Percentiles rank a stretch among this genome's conserved stretches.
phyloP scores from a whole-genome alignment of 2,888 invertebrate species.

The Lasioglossum oenotherae region DNA sequence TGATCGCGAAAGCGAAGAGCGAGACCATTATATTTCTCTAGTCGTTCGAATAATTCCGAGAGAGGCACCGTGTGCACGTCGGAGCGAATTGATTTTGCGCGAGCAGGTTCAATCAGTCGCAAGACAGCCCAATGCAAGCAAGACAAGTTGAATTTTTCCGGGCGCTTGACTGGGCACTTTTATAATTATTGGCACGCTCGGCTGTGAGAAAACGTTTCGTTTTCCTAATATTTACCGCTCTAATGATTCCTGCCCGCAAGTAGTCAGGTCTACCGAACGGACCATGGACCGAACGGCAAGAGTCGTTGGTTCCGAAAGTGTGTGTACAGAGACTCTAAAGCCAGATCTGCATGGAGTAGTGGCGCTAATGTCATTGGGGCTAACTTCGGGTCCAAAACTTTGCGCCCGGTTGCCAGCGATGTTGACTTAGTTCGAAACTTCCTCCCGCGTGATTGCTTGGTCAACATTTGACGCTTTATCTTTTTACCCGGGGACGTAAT shows the following conservation, averaged over 20 bases:
- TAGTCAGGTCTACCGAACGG: background rate
- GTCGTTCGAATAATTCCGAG: background rate
- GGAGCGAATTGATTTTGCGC: background rate
- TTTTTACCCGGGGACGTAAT: background rate
- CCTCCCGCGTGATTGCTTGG: constrained; percentile 7
- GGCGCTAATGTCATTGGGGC: constrained; percentile 12
- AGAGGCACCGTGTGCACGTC: background rate
- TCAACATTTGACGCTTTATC: constrained; percentile 11
- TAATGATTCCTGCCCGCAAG: background rate
- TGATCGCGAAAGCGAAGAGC: background rate
- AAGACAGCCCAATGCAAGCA: background rate
- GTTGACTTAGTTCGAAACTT: constrained; percentile 11
- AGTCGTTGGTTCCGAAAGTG: background rate
- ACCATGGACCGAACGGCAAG: background rate
- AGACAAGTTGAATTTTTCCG: background rate
- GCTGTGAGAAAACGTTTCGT: background rate
- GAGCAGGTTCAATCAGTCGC: constrained; percentile 1
- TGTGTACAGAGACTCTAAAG: background rate
- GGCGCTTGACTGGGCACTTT: background rate
- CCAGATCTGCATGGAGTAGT: background rate
- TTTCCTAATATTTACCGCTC: background rate
- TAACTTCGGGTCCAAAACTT: background rate
- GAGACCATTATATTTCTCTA: background rate
- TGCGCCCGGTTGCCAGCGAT: constrained; percentile 1
- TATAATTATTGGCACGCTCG: background rate